These are phyloP conservation scores for Callospermophilus lateralis DNA, from an alignment of 2,113 vertebrate genomes.

Conservation along the genomic window DNA sequence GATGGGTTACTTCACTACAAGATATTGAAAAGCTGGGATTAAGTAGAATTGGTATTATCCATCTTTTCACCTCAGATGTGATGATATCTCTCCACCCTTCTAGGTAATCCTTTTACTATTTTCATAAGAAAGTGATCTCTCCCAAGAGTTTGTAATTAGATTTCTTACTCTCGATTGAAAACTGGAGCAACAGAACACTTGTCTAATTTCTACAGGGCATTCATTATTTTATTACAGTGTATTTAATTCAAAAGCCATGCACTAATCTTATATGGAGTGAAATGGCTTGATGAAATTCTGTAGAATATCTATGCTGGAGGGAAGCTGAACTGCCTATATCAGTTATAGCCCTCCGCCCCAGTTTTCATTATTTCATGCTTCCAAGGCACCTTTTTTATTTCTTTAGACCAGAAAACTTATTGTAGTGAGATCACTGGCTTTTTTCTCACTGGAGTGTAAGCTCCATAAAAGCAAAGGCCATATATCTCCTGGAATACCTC, in stretches of 20 bases:
- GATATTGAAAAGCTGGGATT: background rate
- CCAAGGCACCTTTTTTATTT: background rate
- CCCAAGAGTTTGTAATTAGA: slow-evolving; percentile 17
- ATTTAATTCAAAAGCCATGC: slow-evolving; percentile 50
- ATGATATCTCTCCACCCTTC: background rate
- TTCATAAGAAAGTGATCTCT: slow-evolving; percentile 26
- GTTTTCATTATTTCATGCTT: background rate
- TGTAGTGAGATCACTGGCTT: background rate
- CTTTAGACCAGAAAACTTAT: background rate
- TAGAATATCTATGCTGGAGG: background rate
- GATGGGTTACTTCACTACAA: background rate
- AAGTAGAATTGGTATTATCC: background rate
- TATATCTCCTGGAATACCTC: background rate
- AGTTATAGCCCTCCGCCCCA: rapidly evolving
- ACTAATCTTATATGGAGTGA: background rate
- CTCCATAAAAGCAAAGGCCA: background rate
- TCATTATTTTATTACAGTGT: slow-evolving; percentile 60
- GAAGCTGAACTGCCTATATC: background rate
- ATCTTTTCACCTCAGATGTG: background rate
- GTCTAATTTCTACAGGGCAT: slow-evolving; percentile 42
- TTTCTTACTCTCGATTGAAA: slow-evolving; percentile 63
- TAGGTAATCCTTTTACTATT: background rate
- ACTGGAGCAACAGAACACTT: slow-evolving; percentile 29
- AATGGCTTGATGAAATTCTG: background rate
- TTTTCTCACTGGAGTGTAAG: background rate